These are phyloP conservation scores for Tamandua tetradactyla DNA, from an alignment of 2,797 vertebrate species.

Conservation along the genomic window DNA sequence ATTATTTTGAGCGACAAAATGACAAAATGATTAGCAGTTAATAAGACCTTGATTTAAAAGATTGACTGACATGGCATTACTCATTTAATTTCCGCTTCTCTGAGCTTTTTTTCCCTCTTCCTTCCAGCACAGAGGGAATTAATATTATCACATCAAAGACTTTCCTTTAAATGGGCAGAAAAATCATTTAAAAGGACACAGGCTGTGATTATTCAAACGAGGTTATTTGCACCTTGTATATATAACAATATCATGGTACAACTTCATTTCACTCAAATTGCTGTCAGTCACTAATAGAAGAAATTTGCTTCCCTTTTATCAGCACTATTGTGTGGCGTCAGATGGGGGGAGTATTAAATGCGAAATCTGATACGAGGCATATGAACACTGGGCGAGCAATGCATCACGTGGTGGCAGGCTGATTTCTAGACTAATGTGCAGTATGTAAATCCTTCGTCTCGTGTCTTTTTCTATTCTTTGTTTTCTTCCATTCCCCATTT, in stretches of 20 bases:
- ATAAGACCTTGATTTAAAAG: slow-evolving; percentile 93
- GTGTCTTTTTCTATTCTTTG: slow-evolving; percentile 36
- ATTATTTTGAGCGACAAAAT: slow-evolving; percentile 91
- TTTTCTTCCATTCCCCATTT: background rate
- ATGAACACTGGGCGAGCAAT: slow-evolving; percentile 89
- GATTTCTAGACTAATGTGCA: slow-evolving; percentile 85
- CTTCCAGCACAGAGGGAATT: slow-evolving; percentile 92
- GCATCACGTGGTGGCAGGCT: slow-evolving; percentile 86
- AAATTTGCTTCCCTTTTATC: slow-evolving; percentile 96
- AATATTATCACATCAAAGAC: slow-evolving; percentile 99
- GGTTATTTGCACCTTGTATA: slow-evolving; percentile 95
- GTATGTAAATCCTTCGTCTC: slow-evolving; percentile 86
- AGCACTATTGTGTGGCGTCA: slow-evolving; percentile 91
- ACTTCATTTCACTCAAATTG: slow-evolving; percentile 97
- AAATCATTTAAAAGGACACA: slow-evolving; percentile 98
- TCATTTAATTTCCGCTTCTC: slow-evolving; percentile 97
- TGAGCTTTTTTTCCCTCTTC: slow-evolving; percentile 83
- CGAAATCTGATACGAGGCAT: slow-evolving; percentile 95
- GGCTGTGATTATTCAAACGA: slow-evolving; percentile 96
- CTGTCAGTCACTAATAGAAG: slow-evolving; percentile 96
- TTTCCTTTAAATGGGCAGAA: slow-evolving; percentile 93
- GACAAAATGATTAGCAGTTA: slow-evolving; percentile 97
- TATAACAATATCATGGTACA: slow-evolving; percentile 93
- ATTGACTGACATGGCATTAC: slow-evolving; percentile 96
- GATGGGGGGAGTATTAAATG: slow-evolving; percentile 88